Base-by-base conservation (phyloP, 2,888 invertebrate genomes). In the Mythimna vitellina region DNA sequence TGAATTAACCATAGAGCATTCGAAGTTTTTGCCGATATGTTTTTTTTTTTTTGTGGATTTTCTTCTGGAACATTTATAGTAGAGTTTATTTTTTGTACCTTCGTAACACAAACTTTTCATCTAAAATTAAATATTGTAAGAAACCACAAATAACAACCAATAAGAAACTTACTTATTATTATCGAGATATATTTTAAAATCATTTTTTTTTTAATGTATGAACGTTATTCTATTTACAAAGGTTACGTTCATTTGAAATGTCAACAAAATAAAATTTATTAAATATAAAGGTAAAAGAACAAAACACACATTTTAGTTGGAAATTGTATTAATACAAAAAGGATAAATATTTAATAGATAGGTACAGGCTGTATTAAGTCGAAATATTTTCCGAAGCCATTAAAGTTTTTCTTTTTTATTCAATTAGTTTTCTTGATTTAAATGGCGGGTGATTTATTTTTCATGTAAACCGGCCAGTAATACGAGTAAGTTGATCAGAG, bases 1-100 rank as follows among this genome's bases (percentile, higher is more conserved):
- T 89, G 86, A 87, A 88, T 88, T 86, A 86, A 85, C 81, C 83
- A 88, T 86, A 60, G 76, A 67, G 60, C 60, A 51, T 72, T 71
- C 64, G 69, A 69, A 78, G 67, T 76, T 82, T 79, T 32, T 2
- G n/a, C 14, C 22, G 14, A 20, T 46, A 46, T 17, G 17, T 38
- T n/a, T 8, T 12, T 60, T 51, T 49, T 65, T 61, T 22, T n/a
- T 42, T 1, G 8, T 42, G 7, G 1, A 14, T 14, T 14, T 35
- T 71, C 38, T 62, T 73, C 35, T n/a, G 58, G 12, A n/a, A 38
- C 22, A 10, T 51, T 29, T 56, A 29, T 29, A 0, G 3, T 46
- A n/a, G 25, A 29, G 9, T 25, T 46, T 46, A 17, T 20, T 46
- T 46, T 46, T 46, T 17, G 46, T 46, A 46, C 5, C 46, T 46